phyloP scores from a whole-genome alignment of 1,140 invertebrate species.

The Odontomachus brunneus region DNA sequence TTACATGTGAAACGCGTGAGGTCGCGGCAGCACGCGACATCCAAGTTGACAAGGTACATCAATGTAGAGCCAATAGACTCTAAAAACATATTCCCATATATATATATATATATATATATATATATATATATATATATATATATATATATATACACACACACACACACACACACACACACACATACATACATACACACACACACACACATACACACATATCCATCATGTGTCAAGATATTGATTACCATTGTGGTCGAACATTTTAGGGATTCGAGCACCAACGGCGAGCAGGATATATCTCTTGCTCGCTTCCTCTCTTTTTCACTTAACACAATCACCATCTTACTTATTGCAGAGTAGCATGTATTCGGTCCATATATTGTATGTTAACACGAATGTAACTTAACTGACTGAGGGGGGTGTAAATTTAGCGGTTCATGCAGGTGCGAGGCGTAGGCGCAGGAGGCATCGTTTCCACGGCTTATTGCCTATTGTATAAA shows the following conservation, averaged over 20 bases:
- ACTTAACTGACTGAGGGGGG: slow-evolving; percentile 75
- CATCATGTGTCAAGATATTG: background rate
- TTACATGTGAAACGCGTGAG: too few species aligned
- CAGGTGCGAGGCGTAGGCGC: slow-evolving; percentile 98
- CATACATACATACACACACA: too few species aligned
- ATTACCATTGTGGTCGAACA: background rate
- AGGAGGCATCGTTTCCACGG: slow-evolving; percentile 99
- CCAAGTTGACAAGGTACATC: background rate
- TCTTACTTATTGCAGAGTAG: slow-evolving; percentile 76
- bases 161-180: too few species aligned
- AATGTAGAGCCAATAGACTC: background rate
- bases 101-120: too few species aligned
- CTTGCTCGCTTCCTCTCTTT: background rate
- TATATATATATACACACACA: too few species aligned
- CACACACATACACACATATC: too few species aligned
- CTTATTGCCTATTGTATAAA: slow-evolving; percentile 99
- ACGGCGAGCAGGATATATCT: background rate
- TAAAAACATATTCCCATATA: too few species aligned
- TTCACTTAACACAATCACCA: slow-evolving; percentile 54
- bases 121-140: too few species aligned
- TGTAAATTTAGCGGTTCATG: slow-evolving; percentile 82
- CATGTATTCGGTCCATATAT: slow-evolving; percentile 75
- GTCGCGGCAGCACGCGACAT: background rate
- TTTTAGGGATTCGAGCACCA: background rate
- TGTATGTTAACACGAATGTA: slow-evolving; percentile 73